These are phyloP conservation scores for Telenomus remus DNA, from an alignment of 1,140 invertebrate genomes.

Conservation along the genomic window DNA sequence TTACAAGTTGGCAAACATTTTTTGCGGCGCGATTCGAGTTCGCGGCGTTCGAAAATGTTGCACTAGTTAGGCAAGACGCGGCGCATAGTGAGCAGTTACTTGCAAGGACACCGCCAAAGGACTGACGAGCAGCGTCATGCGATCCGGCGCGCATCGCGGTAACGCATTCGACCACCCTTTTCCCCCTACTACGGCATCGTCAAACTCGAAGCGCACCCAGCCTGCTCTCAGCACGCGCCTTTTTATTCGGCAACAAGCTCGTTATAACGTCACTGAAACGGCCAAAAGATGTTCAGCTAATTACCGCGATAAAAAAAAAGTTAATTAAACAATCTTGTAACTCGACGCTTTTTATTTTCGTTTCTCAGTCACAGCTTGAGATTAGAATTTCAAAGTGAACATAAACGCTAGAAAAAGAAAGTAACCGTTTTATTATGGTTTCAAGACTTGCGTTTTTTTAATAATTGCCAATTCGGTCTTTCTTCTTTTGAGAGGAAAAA, in stretches of 20 bases:
- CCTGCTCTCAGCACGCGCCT: conserved; percentile 7
- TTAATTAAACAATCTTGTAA: too few relatives aligned
- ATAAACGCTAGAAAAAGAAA: too few relatives aligned
- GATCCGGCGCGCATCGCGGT: conserved; percentile 67
- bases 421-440: too few relatives aligned
- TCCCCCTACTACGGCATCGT: conserved; percentile 26
- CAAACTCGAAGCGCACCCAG: conserved; percentile 8
- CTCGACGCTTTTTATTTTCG: too few relatives aligned
- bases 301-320: too few relatives aligned
- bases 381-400: too few relatives aligned
- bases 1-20: not conserved
- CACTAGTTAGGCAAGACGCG: not conserved
- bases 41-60: not conserved
- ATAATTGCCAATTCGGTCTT: too few relatives aligned
- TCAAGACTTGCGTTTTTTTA: too few relatives aligned
- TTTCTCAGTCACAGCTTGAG: too few relatives aligned
- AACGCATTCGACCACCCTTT: conserved; percentile 66
- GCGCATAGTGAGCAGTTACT: conserved; percentile 56
- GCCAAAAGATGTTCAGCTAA: conserved; percentile 1
- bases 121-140: conserved; percentile 67
- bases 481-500: too few relatives aligned
- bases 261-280: conserved; percentile 33
- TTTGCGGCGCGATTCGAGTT: not conserved
- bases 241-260: conserved; percentile 29
- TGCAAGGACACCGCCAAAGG: conserved; percentile 67